These are phyloP conservation scores for Syngnathus typhle DNA, from an alignment of 2,113 vertebrate genomes.

Conservation along the genomic window DNA sequence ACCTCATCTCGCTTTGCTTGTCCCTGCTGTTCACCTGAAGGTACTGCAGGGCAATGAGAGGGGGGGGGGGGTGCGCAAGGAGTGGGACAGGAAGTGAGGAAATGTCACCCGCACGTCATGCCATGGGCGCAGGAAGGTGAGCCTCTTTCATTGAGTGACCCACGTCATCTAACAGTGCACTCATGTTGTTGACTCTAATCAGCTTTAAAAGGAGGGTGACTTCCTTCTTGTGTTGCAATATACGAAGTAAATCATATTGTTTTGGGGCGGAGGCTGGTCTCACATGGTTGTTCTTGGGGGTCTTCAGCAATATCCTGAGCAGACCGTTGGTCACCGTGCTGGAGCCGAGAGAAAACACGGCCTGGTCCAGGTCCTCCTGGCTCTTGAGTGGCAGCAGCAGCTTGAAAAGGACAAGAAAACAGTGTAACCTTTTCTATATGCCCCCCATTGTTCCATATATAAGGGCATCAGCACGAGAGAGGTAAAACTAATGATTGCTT, in stretches of 20 bases:
- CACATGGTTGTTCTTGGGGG: constrained; percentile 82
- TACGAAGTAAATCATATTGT: not conserved
- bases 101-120: constrained; percentile 26
- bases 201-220: constrained; percentile 10
- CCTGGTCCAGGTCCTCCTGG: constrained; percentile 87
- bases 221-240: constrained; percentile 1
- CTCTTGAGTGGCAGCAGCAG: constrained; percentile 79
- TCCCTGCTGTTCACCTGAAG: constrained; percentile 82
- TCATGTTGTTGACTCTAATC: constrained; percentile 3
- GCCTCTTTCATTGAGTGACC: constrained; percentile 5
- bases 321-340: constrained; percentile 76
- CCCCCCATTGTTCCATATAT: constrained; percentile 13
- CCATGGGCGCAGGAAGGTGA: not conserved
- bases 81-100: constrained; percentile 13
- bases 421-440: constrained; percentile 26
- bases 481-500: not conserved
- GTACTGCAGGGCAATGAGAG: constrained; percentile 53
- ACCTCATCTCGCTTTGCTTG: constrained; percentile 85
- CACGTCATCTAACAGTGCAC: not conserved
- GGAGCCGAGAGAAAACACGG: constrained; percentile 71
- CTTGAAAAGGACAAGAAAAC: constrained; percentile 60
- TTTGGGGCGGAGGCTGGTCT: constrained; percentile 34
- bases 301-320: constrained; percentile 80
- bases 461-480: not conserved
- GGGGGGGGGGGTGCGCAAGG: not conserved